These are phyloP conservation scores for Drosophila ficusphila DNA, from an alignment of 1,140 invertebrate genomes.

Conservation along the genomic window DNA sequence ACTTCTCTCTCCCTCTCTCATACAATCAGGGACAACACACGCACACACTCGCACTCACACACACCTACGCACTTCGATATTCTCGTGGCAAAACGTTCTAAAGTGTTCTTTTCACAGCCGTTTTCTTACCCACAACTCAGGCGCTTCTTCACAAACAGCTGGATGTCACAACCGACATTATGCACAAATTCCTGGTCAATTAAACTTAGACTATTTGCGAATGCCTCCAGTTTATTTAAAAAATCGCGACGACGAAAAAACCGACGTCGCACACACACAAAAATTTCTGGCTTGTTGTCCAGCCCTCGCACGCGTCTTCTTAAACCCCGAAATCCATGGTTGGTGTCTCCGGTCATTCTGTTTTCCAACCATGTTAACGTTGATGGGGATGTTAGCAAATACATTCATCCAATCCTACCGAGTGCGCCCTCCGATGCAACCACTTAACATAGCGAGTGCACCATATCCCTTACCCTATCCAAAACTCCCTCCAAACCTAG, in stretches of 20 bases:
- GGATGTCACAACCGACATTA: constrained; percentile 81
- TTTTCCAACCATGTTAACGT: too few species aligned
- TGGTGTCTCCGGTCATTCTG: too few species aligned
- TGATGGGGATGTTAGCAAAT: too few species aligned
- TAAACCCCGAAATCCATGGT: too few species aligned
- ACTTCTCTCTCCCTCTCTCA: constrained; percentile 24
- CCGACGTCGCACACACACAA: constrained; percentile 58
- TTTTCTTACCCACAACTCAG: constrained; percentile 72
- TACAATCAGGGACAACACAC: constrained; percentile 23
- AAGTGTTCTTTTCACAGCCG: constrained; percentile 13
- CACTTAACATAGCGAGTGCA: too few species aligned
- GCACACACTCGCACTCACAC: constrained; percentile 25
- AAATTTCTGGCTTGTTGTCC: neutral
- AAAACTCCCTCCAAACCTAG: too few species aligned
- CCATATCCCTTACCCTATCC: too few species aligned
- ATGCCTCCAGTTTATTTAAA: constrained; percentile 70
- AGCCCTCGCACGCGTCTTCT: too few species aligned
- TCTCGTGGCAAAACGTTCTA: constrained; percentile 66
- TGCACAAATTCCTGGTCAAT: constrained; percentile 79
- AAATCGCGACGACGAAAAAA: constrained; percentile 65
- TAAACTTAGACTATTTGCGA: constrained; percentile 71
- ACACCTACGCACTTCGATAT: constrained; percentile 45
- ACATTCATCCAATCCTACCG: too few species aligned
- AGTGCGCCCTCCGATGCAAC: too few species aligned
- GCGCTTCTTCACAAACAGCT: constrained; percentile 73